Conservation (phyloP, 2,113 vertebrate genomes). For the Andinoacara biseriatus region DNA sequence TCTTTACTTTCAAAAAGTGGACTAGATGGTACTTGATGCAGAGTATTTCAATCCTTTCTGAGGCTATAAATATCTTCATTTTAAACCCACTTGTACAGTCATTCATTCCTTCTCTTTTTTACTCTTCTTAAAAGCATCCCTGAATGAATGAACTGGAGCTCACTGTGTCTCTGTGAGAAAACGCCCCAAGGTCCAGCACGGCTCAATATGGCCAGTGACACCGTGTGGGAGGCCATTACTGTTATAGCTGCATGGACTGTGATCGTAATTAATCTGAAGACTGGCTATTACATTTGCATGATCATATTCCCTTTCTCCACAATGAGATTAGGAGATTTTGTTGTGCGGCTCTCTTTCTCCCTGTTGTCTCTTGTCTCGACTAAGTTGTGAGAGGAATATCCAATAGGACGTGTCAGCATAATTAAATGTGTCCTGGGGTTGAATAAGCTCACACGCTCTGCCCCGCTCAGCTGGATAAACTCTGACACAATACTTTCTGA, state of each 20-base stretch:
- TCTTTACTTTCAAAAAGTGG: background rate
- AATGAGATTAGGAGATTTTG: slow-evolving; percentile 32
- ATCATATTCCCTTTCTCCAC: slow-evolving; percentile 23
- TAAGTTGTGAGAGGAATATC: slow-evolving; percentile 46
- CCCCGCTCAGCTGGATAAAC: slow-evolving; percentile 50
- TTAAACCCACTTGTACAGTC: background rate
- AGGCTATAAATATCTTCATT: background rate
- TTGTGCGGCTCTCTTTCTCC: slow-evolving; percentile 7
- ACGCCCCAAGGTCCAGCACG: background rate
- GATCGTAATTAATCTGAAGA: slow-evolving; percentile 47
- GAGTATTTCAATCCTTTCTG: background rate
- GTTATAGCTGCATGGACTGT: slow-evolving; percentile 20
- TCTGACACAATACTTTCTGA: slow-evolving; percentile 35
- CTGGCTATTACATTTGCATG: slow-evolving; percentile 41
- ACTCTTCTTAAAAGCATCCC: background rate
- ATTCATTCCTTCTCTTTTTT: background rate
- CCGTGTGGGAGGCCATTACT: slow-evolving; percentile 7
- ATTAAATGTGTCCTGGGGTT: slow-evolving; percentile 65
- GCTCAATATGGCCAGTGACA: background rate
- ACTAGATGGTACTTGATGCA: background rate
- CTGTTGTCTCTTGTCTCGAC: slow-evolving; percentile 22
- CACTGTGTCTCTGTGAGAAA: background rate
- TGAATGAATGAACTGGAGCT: background rate
- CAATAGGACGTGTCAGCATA: slow-evolving; percentile 49
- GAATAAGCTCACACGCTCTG: slow-evolving; percentile 48